Evolutionary conservation across 2,797 vertebrate species (phyloP).

Genomic region (Eulemur coronatus): DNA sequence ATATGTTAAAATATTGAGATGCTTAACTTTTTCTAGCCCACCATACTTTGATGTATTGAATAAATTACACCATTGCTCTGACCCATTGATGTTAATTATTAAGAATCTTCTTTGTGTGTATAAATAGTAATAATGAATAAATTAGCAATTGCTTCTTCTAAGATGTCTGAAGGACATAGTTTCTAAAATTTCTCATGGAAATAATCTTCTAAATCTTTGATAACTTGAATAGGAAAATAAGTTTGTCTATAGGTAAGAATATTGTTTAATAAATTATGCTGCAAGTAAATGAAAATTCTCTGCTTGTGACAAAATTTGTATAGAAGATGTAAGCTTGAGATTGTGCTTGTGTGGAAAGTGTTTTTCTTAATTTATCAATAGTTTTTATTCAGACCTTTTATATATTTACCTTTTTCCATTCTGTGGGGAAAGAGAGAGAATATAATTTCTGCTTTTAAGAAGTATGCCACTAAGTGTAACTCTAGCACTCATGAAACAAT

Average conservation of each 20-base stretch:
- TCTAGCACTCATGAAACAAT: not conserved
- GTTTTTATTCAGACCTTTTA: not conserved
- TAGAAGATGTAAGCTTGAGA: not conserved
- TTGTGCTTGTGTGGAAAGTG: not conserved
- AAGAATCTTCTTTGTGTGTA: not conserved
- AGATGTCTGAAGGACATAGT: not conserved
- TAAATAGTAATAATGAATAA: conserved; percentile 24
- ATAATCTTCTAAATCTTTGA: not conserved
- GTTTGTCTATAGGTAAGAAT: not conserved
- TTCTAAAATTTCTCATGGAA: conserved; percentile 13
- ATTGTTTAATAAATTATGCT: not conserved
- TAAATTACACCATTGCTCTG: not conserved
- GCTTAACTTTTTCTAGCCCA: not conserved
- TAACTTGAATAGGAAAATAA: conserved; percentile 4
- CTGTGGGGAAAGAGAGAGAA: not conserved
- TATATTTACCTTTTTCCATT: not conserved
- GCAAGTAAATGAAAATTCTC: not conserved
- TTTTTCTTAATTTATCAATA: not conserved
- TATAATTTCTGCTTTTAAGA: not conserved
- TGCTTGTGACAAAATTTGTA: not conserved
- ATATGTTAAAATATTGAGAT: not conserved
- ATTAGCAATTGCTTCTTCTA: not conserved
- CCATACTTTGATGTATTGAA: not conserved
- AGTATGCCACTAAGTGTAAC: not conserved
- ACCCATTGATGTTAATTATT: not conserved